Conservation (phyloP, 2,888 invertebrate genomes). For the Ormyrus nitidulus region DNA sequence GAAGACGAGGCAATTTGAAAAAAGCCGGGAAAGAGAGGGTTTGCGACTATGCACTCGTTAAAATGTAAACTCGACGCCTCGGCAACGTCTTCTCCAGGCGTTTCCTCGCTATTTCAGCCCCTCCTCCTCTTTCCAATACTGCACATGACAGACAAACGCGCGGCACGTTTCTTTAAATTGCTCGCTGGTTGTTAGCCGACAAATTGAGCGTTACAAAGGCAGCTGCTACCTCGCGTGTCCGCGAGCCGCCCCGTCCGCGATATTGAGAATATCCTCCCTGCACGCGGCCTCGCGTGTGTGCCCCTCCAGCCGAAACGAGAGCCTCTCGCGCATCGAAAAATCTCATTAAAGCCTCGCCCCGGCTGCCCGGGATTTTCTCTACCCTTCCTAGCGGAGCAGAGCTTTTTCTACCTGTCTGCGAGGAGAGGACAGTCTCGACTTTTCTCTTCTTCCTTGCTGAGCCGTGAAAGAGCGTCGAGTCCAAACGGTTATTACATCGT, state of each 20-base stretch:
- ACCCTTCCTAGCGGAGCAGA: neutral
- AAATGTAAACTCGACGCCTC: slow-evolving; percentile 28
- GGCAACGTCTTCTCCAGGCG: slow-evolving; percentile 6
- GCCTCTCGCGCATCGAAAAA: slow-evolving; percentile 31
- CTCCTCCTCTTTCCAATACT: slow-evolving; percentile 7
- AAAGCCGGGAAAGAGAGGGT: no score
- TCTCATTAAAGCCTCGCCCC: slow-evolving; percentile 30
- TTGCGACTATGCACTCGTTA: slow-evolving; percentile 16
- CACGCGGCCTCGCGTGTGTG: neutral
- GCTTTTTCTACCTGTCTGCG: neutral
- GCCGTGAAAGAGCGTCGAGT: slow-evolving; percentile 44
- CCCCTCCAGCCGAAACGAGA: slow-evolving; percentile 18
- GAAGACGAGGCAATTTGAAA: no score
- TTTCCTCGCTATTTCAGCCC: neutral
- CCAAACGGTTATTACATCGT: slow-evolving; percentile 51
- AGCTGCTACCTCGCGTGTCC: slow-evolving; percentile 20
- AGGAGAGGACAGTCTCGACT: neutral
- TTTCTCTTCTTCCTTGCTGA: slow-evolving; percentile 15
- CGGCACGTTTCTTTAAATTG: slow-evolving; percentile 37
- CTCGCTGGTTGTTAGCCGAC: slow-evolving; percentile 45
- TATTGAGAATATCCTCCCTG: slow-evolving; percentile 33
- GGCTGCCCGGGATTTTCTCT: neutral
- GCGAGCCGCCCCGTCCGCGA: slow-evolving; percentile 23
- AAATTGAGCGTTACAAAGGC: slow-evolving; percentile 47
- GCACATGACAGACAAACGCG: slow-evolving; percentile 34